Evolutionary conservation across 2,888 invertebrate species (phyloP).

Genomic region (Cremastobaeus sp.): DNA sequence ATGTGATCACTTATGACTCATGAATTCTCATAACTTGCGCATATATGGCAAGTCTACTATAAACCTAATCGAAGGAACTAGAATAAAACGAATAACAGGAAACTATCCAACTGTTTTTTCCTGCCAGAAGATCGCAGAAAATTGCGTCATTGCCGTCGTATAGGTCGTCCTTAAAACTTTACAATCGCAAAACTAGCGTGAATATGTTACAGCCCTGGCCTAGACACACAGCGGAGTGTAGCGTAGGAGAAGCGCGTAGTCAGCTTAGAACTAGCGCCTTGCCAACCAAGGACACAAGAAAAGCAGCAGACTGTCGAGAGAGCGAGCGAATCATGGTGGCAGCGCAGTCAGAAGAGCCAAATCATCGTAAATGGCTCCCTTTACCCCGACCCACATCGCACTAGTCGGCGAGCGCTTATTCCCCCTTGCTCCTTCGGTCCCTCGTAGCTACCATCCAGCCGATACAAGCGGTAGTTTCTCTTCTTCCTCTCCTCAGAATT

Average conservation of each 20-base stretch:
- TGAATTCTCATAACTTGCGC: too few relatives aligned
- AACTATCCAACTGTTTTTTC: too few relatives aligned
- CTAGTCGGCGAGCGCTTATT: slow-evolving; percentile 14
- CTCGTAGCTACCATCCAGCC: slow-evolving; percentile 3
- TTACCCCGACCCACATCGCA: slow-evolving; percentile 37
- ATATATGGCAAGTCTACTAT: too few relatives aligned
- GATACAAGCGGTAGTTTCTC: slow-evolving; percentile 8
- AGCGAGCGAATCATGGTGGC: slow-evolving; percentile 28
- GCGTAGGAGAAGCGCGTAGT: slow-evolving; percentile 44
- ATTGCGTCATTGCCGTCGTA: too few relatives aligned
- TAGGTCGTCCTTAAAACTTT: too few relatives aligned
- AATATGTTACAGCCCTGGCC: slow-evolving; percentile 41
- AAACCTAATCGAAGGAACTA: too few relatives aligned
- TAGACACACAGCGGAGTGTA: slow-evolving; percentile 29
- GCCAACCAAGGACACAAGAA: slow-evolving; percentile 50
- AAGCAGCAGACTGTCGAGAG: slow-evolving; percentile 12
- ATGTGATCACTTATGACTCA: too few relatives aligned
- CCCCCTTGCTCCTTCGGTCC: slow-evolving; percentile 37
- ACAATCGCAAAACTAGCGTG: neutral
- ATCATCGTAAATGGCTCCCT: slow-evolving; percentile 39
- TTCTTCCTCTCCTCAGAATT: slow-evolving; percentile 23
- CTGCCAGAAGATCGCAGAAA: too few relatives aligned
- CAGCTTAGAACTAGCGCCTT: slow-evolving; percentile 44
- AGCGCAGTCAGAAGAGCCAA: slow-evolving; percentile 26
- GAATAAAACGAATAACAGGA: too few relatives aligned